Base-by-base conservation (phyloP, 2,113 vertebrate species). In the Sorex fumeus region DNA sequence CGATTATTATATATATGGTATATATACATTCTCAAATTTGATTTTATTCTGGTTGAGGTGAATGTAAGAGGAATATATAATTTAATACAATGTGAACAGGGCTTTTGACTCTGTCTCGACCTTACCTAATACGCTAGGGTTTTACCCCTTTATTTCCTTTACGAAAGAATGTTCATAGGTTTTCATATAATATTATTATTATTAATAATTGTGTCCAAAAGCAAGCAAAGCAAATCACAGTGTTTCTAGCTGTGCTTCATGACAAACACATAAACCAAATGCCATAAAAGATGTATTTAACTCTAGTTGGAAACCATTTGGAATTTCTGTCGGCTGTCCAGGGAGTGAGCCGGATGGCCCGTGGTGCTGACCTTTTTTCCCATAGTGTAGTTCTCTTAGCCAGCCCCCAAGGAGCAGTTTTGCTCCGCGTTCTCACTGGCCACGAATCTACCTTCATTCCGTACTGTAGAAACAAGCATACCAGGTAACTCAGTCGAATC, bases 381-480 rank as follows among this genome's bases (percentile, higher is more conserved):
- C 81, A 96, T 60, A 89, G 94, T 97, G 90, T 94, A 96, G 94
- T 97, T 96, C 62, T 79, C 94, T 74, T 97, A 97, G 96, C 96
- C 98, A 98, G 96, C 96, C 84, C 84, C 97, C 97, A 97, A 98
- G 98, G 98, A 98, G 97, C 97, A 97, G 97, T 97, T 97, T 95
- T 97, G 97, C 97, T 96, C 97, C 97, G 93, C 96, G 96, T 98
- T 98, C 97, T 97, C 97, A 97, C 98, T 96, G 96, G 97, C 97
- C 95, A 97, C 94, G 95, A 98, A 98, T 98, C 98, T 98, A 98
- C 98, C 98, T 98, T 98, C 97, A 98, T 98, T 97, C 98, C 21
- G 98, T 98, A 98, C 98, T 98, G 98, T 98, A 98, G 97, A 98
- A 96, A 91, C 96, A 95, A 96, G 84, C 95, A 94, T 94, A 98